Evolutionary conservation across 2,888 invertebrate species (phyloP), one percentile per base, ranked within the genome.

Genomic region (Electrophaes corylata): DNA sequence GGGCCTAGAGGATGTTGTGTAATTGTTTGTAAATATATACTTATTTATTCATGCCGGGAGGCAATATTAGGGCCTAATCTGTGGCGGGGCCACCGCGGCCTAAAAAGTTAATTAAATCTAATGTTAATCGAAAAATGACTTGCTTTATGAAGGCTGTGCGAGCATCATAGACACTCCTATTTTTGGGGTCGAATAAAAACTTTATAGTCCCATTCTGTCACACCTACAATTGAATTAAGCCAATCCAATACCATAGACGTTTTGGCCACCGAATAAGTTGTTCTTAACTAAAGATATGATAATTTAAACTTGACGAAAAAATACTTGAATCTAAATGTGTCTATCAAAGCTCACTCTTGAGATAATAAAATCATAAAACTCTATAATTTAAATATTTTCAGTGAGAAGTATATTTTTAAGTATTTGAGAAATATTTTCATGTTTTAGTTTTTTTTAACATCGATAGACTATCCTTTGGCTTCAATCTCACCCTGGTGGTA

Each of bases 201-300:
- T 58, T 53, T 40, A 58, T 49, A 33, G 44, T 18, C 45, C 37
- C 12, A 35, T 53, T 48, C 49, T 53, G 53, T 58, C 47, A 57
- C 57, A 52, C 52, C 52, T 52, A 52, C 57, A 14, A 47, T 29
- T 37, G 11, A 48, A 35, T 35, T 46, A 40, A 46, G 14, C 40
- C 53, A 55, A 55, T 48, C 35, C 41, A 43, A 54, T 54, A 37
- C 4, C 33, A 44, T 35, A 43, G 20, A 48, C 12, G 44, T 48
- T 51, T 35, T 50, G 58, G 57, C 60, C 62, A 57, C 59, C 62
- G 59, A 49, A 62, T 55, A 43, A 57, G 49, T 58, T 56, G 56
- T 58, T 53, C 43, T 58, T 50, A 60, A 60, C 58, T 65, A 51
- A 62, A 43, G 26, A 59, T 62, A 65, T 60, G 54, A 57, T 62